Evolutionary conservation across 2,888 invertebrate species (phyloP).

Genomic region (Meganola albula): DNA sequence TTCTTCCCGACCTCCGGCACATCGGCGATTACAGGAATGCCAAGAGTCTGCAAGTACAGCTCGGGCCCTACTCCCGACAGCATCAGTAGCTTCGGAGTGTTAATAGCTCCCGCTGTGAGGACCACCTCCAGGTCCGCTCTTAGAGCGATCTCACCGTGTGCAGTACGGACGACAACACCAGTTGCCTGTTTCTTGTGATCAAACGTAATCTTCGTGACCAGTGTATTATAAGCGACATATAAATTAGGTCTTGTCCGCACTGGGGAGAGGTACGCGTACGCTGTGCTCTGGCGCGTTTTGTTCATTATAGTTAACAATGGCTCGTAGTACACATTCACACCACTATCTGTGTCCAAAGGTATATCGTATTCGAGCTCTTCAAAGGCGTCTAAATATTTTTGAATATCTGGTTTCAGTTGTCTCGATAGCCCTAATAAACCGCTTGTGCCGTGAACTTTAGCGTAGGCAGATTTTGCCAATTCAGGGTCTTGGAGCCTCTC

Average conservation of each 20-base stretch:
- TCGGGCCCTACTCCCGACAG: conserved; percentile 72
- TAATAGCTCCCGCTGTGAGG: conserved; percentile 63
- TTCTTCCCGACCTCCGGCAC: conserved; percentile 69
- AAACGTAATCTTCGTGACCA: conserved; percentile 19
- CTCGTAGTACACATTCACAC: too few relatives aligned
- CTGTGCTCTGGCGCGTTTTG: too few relatives aligned
- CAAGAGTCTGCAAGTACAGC: conserved; percentile 44
- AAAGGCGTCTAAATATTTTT: conserved; percentile 49
- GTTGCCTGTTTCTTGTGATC: conserved; percentile 6
- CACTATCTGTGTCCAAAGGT: too few relatives aligned
- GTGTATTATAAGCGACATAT: conserved; percentile 35
- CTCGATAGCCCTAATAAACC: conserved; percentile 65
- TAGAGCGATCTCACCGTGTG: conserved; percentile 1
- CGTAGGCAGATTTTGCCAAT: conserved; percentile 4
- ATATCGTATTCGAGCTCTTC: too few relatives aligned
- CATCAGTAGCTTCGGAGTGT: conserved; percentile 70
- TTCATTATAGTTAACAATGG: too few relatives aligned
- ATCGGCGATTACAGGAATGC: conserved; percentile 51
- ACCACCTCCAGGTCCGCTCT: conserved; percentile 61
- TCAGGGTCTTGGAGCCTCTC: conserved; percentile 17
- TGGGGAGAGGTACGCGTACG: conserved; percentile 67
- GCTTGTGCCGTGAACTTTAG: conserved; percentile 36
- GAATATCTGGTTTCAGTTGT: conserved; percentile 48
- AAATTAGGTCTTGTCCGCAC: conserved; percentile 42
- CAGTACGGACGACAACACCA: conserved; percentile 11